phyloP scores from a whole-genome alignment of 2,113 vertebrate genomes.

The Pica pica region DNA sequence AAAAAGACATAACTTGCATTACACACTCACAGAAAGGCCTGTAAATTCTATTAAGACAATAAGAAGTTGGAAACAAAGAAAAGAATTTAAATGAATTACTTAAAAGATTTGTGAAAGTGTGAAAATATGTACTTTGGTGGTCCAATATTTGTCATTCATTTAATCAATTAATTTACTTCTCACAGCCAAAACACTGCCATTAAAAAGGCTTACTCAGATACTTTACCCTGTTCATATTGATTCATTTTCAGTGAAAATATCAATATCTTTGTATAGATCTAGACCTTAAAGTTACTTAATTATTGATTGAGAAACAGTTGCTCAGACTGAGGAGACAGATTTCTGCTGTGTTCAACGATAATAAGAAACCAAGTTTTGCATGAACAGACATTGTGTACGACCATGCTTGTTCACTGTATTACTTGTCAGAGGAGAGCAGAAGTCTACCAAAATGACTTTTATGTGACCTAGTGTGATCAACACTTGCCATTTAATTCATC shows the following conservation, averaged over 20 bases:
- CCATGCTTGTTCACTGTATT: slow-evolving; percentile 59
- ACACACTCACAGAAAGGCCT: background rate
- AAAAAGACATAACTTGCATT: background rate
- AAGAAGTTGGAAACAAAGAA: background rate
- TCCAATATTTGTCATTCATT: slow-evolving; percentile 79
- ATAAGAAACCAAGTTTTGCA: slow-evolving; percentile 72
- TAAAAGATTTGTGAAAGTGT: slow-evolving; percentile 60
- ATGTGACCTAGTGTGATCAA: slow-evolving; percentile 64
- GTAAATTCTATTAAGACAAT: slow-evolving; percentile 12
- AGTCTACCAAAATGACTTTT: slow-evolving; percentile 61
- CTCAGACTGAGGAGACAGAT: slow-evolving; percentile 80
- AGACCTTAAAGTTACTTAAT: slow-evolving; percentile 83
- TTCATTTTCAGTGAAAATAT: slow-evolving; percentile 87
- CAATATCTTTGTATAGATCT: slow-evolving; percentile 89
- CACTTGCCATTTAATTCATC: slow-evolving; percentile 5
- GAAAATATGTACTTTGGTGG: slow-evolving; percentile 61
- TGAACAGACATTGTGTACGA: slow-evolving; percentile 65
- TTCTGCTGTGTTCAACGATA: slow-evolving; percentile 73
- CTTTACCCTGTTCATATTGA: slow-evolving; percentile 83
- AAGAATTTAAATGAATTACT: slow-evolving; percentile 32
- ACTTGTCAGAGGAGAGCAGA: slow-evolving; percentile 70
- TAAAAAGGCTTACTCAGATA: slow-evolving; percentile 87
- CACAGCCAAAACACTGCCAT: slow-evolving; percentile 80
- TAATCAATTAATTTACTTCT: slow-evolving; percentile 88
- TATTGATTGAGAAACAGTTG: slow-evolving; percentile 88